Base-by-base conservation (phyloP, 2,888 invertebrate genomes). In the Apodemia mormo region DNA sequence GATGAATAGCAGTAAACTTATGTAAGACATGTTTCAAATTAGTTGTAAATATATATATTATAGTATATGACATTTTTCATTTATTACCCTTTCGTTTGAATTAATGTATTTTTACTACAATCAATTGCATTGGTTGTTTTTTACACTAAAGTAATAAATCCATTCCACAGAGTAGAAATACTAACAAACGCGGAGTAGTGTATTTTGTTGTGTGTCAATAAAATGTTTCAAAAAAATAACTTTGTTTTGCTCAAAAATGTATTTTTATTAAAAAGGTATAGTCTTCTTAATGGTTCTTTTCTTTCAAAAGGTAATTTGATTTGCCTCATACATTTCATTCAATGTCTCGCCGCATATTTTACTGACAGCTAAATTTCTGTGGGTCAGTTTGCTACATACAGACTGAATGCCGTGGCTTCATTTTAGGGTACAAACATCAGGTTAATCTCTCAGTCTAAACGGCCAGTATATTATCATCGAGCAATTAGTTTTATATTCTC, bases 181-280 rank as follows among this genome's bases (percentile, higher is more conserved):
- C 64, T 64, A 64, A 64, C 64, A n/a, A 33, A 37, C 52, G n/a
- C 52, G 6, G 8, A 64, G 64, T 64, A 33, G 37, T 64, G 64
- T 64, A 64, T 37, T 64, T 64, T 64, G 61, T 64, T 64, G 64
- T 64, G 64, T 64, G 64, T 37, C 33, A 64, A 64, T 37, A 64
- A 54, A 54, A 22, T 8, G 8, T 54, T 54, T 54, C 2, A 7
- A 8, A 54, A 54, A 54, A 54, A 54, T 8, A 22, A 54, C 8
- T 22, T 49, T 54, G 22, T 54, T 54, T n/a, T 54, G 52, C 8
- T 54, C 22, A 54, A 22, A 22, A 54, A 54, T 54, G 6, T 52
- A 14, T n/a, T 45, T 3, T n/a, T 10, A 12, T 45, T 12, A 45
- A 12, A 45, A 45, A 37, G 5, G 1, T 40, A 40, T 40, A 40